Percentiles rank a stretch among this genome's conserved stretches.
These are phyloP conservation scores for Eutrigla gurnardus DNA, from an alignment of 2,797 vertebrate species.

Conservation along the genomic window DNA sequence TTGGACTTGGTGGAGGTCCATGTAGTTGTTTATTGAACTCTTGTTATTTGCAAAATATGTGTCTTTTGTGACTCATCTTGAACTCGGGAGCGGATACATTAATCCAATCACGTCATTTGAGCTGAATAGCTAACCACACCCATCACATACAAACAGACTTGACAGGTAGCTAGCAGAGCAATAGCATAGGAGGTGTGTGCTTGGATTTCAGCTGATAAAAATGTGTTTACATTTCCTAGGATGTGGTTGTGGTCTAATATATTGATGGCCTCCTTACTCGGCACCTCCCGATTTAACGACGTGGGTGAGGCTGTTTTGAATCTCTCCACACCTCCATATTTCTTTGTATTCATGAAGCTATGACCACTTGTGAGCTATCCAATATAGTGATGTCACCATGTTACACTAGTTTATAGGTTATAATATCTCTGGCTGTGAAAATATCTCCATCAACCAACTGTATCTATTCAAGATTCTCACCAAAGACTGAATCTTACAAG, in stretches of 20 bases:
- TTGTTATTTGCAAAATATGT: background rate
- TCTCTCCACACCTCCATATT: background rate
- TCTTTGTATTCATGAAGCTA: background rate
- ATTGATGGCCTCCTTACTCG: background rate
- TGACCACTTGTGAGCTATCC: background rate
- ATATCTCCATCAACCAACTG: no score
- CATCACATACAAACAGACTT: background rate
- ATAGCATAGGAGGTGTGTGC: background rate
- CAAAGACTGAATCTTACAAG: no score
- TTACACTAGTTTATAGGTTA: background rate
- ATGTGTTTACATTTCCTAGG: background rate
- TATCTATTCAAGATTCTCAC: no score
- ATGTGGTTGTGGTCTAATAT: background rate
- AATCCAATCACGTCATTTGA: background rate
- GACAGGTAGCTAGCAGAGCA: background rate
- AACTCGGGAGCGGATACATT: background rate
- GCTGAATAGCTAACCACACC: background rate
- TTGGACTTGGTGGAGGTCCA: background rate
- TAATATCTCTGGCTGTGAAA: no score
- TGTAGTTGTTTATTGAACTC: background rate
- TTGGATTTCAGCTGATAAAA: background rate
- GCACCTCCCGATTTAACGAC: background rate
- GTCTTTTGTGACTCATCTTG: background rate
- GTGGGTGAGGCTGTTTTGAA: background rate
- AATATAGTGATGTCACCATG: background rate